Base-by-base conservation (phyloP, 2,888 invertebrate genomes). In the Hypselothyrea guttata region DNA sequence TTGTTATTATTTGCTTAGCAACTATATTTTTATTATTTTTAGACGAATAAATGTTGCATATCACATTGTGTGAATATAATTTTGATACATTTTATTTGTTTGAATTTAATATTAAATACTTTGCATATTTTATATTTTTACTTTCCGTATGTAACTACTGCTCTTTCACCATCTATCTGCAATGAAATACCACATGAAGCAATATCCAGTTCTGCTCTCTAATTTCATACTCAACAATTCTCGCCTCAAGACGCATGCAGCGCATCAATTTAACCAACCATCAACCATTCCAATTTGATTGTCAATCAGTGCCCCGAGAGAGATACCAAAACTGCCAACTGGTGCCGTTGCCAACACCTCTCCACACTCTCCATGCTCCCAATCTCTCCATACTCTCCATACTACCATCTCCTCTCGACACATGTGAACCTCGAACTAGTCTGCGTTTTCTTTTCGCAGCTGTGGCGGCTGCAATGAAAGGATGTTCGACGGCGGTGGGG, bases 221-320 rank as follows among this genome's bases (percentile, higher is more conserved):
- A 47, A 46, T 44, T 48, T 22, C 2, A 11, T 30, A 7, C 11
- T 11, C 7, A 22, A 30, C 18, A 15, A 40, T 45, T 28, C 42
- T 12, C 1, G 9, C 11, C 15, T n/a, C 11, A 47, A 27, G 22
- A 22, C 22, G 22, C 22, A 22, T 22, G 22, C 22, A 16, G 15
- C 37, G 13, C 47, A 52, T 40, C 40, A 33, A 40, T 48, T 48
- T 12, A 13, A 11, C 12, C 28, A 59, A 55, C 37, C 62, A 54
- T 31, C 35, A 54, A 35, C 47, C 28, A 38, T 71, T 69, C 42
- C 61, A 72, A 66, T 69, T 61, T 61, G 52, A 61, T 34, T 69
- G 69, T 72, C 69, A 69, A 72, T 69, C 69, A 72, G 55, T 61
- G 73, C 52, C 61, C 42, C 61, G 7, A 30, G 40, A 47, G 55